Evolutionary conservation across 2,113 vertebrate genomes (phyloP).

Genomic region (Dipodomys stephensi): DNA sequence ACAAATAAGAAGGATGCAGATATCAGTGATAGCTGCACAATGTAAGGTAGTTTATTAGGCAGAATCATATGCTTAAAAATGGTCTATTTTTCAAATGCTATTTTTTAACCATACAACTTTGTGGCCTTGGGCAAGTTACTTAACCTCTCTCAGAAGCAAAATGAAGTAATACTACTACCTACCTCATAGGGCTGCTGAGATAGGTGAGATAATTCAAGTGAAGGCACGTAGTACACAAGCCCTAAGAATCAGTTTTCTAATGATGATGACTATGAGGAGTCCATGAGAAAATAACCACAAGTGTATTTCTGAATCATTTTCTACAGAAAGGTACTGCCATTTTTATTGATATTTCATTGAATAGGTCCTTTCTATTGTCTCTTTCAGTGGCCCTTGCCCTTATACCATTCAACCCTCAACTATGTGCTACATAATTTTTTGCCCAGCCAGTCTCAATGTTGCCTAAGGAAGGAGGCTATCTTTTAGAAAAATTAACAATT

Average conservation of each 20-base stretch:
- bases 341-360: conserved; percentile 46
- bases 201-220: not conserved
- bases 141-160: conserved; percentile 36
- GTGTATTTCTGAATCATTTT: conserved; percentile 23
- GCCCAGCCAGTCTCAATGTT: conserved; percentile 12
- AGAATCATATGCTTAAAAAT: too few relatives aligned
- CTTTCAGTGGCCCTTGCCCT: not conserved
- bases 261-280: not conserved
- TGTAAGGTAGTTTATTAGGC: too few relatives aligned
- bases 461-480: not conserved
- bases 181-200: not conserved
- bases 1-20: too few relatives aligned
- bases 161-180: not conserved
- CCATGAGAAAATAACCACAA: conserved; percentile 5
- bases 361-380: conserved; percentile 9
- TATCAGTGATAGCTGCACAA: too few relatives aligned
- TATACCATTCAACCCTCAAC: conserved; percentile 33
- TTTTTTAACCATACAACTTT: not conserved
- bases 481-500: conserved; percentile 15
- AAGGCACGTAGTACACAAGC: not conserved
- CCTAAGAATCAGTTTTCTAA: not conserved
- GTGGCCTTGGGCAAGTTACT: conserved; percentile 8
- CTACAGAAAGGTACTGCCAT: conserved; percentile 14
- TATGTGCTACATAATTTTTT: conserved; percentile 29
- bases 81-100: too few relatives aligned